Base-by-base conservation (phyloP, 2,888 invertebrate species). In the Crepidodera aurea region DNA sequence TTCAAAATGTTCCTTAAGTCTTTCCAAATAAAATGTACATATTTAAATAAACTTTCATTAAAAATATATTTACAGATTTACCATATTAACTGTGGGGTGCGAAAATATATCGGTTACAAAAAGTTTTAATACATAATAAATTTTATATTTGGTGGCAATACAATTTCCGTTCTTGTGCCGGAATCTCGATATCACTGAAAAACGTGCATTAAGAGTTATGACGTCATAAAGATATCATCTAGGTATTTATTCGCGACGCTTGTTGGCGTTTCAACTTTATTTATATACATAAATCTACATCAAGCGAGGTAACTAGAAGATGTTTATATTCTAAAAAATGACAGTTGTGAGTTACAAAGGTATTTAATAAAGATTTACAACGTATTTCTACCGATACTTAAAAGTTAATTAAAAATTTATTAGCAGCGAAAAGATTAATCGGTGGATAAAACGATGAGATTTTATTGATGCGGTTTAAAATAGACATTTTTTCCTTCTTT, bases 341-440 rank as follows among this genome's bases (percentile, higher is more conserved):
- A 25, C 48, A 48, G 48, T 27, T 18, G 27, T 13, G n/a, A 12
- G 8, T 48, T 27, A 48, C 44, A 48, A 48, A 48, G n/a, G 48
- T 27, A 25, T 27, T 48, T 48, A 48, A 48, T 27, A n/a, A 13
- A 48, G 48, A 48, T 48, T 48, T 48, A 48, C 15, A 27, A 48
- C 12, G 48, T 27, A 48, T 42, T 42, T 42, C 12, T 18, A 27
- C 4, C 1, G 25, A 27, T 27, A 48, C 12, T 27, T 48, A 13
- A 48, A 27, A 48, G 48, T 48, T 48, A 25, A 48, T 48, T 48
- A 48, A 48, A 48, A 48, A 48, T 48, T 19, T 19, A 48, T 19
- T 12, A 48, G 15, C 27, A 13, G 48, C 1, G 8, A 27, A 48
- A 8, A 48, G 12, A 48, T 48, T 25, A 27, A 27, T 48, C 48